Conservation (phyloP, 1,140 invertebrate species). For the Aphelinus atriplicis region DNA sequence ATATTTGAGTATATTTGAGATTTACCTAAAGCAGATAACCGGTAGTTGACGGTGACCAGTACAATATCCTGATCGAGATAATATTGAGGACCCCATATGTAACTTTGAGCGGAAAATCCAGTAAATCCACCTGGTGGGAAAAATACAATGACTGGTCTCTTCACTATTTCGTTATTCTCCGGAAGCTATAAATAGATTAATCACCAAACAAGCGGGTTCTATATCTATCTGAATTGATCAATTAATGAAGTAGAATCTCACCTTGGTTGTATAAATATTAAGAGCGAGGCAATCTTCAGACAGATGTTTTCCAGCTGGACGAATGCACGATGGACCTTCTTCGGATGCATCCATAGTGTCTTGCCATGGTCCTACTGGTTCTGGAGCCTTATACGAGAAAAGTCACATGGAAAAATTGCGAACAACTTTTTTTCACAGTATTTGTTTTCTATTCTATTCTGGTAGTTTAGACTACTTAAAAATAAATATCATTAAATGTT, state of each 20-base stretch:
- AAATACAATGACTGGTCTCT: conserved; percentile 62
- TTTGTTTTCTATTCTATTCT: too few species aligned
- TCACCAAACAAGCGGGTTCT: too few species aligned
- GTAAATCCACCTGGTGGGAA: conserved; percentile 68
- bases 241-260: conserved; percentile 8
- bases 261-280: conserved; percentile 29
- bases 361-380: conserved; percentile 64
- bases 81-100: conserved; percentile 70
- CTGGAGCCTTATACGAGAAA: conserved; percentile 24
- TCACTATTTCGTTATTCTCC: not conserved
- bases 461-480: too few species aligned
- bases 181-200: conserved; percentile 1
- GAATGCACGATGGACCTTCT: conserved; percentile 41
- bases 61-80: conserved; percentile 74
- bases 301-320: conserved; percentile 20
- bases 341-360: conserved; percentile 42
- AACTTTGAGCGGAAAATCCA: conserved; percentile 63
- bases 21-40: conserved; percentile 59
- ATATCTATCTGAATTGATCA: not conserved
- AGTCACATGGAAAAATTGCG: not conserved
- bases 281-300: conserved; percentile 31
- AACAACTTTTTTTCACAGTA: too few species aligned
- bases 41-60: conserved; percentile 72
- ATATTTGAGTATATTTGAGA: not conserved
- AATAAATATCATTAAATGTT: too few species aligned